Percentiles rank a stretch among this genome's conserved stretches.
phyloP scores from a whole-genome alignment of 2,888 invertebrate species.

The Actias luna region DNA sequence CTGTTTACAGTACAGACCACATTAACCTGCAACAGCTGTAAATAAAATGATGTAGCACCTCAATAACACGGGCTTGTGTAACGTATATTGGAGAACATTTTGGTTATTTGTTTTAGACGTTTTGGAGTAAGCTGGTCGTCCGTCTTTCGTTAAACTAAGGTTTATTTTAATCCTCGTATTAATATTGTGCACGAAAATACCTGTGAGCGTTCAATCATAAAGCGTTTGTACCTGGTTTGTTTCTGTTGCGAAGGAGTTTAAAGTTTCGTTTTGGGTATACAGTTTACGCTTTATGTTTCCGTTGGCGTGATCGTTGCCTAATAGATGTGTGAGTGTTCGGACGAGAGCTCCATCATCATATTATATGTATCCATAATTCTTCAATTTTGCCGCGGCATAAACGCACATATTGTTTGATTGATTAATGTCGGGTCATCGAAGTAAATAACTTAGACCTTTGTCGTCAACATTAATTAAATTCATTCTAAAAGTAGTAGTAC shows the following conservation, averaged over 20 bases:
- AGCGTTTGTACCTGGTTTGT: conserved; percentile 75
- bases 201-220: conserved; percentile 77
- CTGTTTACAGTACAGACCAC: conserved; percentile 61
- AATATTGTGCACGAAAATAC: conserved; percentile 73
- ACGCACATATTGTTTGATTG: conserved; percentile 32
- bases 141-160: conserved; percentile 64
- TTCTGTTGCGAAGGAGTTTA: conserved; percentile 67
- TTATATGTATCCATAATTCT: conserved; percentile 28
- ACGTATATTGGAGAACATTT: conserved; percentile 65
- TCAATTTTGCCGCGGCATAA: conserved; percentile 28
- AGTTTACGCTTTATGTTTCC: conserved; percentile 57
- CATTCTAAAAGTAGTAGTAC: too few relatives aligned
- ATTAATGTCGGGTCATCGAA: conserved; percentile 10
- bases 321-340: conserved; percentile 41
- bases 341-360: conserved; percentile 30
- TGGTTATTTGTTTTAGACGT: conserved; percentile 73
- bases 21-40: conserved; percentile 71
- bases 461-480: not conserved
- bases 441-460: not conserved
- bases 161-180: conserved; percentile 75
- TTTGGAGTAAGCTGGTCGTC: conserved; percentile 56
- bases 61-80: conserved; percentile 63
- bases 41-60: conserved; percentile 78
- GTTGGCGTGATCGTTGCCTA: conserved; percentile 38
- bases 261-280: conserved; percentile 48